Base-by-base conservation (phyloP, 2,113 vertebrate species). In the Xenopus borealis region DNA sequence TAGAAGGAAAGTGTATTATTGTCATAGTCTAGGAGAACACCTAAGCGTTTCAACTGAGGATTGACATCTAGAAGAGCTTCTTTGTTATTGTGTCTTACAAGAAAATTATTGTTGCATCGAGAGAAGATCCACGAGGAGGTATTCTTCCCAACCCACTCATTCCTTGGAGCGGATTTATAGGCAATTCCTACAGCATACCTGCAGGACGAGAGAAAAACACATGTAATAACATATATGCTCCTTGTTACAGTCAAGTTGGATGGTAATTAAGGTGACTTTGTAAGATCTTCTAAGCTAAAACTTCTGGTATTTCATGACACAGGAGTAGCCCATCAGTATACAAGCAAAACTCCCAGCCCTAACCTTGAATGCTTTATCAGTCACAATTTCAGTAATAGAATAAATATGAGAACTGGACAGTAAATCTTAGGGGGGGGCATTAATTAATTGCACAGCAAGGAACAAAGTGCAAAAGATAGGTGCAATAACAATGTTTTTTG, bases 121-220 rank as follows among this genome's bases (percentile, higher is more conserved):
- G 95, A 95, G 86, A 99, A 95, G 79, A 98, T 96, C 97, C 97
- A 99, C 0, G 97, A 96, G 0, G 96, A 98, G 0, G 96, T 96
- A 86, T 98, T 99, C 87, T 98, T 98, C 77, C 97, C 96, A 0
- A 96, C 97, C 97, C 97, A 99, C 83, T 98, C 97, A 0, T 98
- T 98, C 87, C 96, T 98, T 1, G 97, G 96, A 78, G 97, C 96
- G 0, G 96, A 98, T 86, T 98, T 98, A 85, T 99, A 98, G 59
- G 97, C 95, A 76, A 99, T 94, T 3, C 97, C 97, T 0, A 98
- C 83, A 59, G 97, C 96, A 30, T 98, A 99, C 96, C 97, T 99
- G 83, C 33, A 63, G 76, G 72, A 67, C 20, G 44, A 64, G n/a
- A n/a, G 13, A 61, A 5, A 77, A 47, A 27, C 5, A 59, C 17